These are phyloP conservation scores for Cacoxenus indagator DNA, from an alignment of 2,888 invertebrate genomes.

Conservation along the genomic window DNA sequence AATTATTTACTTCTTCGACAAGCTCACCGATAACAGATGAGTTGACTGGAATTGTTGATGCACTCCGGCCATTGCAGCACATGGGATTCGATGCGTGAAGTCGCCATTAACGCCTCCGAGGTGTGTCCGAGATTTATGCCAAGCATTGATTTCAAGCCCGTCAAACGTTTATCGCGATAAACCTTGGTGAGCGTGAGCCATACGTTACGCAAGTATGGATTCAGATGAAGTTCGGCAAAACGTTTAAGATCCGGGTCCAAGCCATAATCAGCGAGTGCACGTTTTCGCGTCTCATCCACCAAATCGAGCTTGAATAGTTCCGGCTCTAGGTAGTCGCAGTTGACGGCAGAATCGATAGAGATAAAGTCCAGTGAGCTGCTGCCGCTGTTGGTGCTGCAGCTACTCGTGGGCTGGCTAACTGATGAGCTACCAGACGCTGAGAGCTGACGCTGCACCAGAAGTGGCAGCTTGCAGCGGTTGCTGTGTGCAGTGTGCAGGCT, in stretches of 20 bases:
- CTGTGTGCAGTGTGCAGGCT: conserved; percentile 65
- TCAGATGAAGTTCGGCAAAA: conserved; percentile 84
- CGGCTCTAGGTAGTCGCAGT: conserved; percentile 53
- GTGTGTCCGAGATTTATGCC: conserved; percentile 61
- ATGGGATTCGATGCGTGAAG: conserved; percentile 64
- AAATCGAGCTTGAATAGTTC: conserved; percentile 58
- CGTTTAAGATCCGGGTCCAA: conserved; percentile 82
- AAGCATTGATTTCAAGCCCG: conserved; percentile 70
- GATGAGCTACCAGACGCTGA: conserved; percentile 46
- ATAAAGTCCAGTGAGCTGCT: conserved; percentile 45
- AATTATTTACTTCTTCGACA: too few relatives aligned
- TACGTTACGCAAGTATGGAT: conserved; percentile 80
- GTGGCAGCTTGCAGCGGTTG: conserved; percentile 63
- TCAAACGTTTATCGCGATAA: conserved; percentile 77
- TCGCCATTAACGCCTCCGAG: conserved; percentile 63
- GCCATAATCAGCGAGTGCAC: conserved; percentile 81
- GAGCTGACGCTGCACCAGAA: conserved; percentile 58
- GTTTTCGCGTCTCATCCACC: conserved; percentile 74
- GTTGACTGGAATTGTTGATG: conserved; percentile 65
- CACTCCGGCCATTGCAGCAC: conserved; percentile 69
- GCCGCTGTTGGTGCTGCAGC: conserved; percentile 43
- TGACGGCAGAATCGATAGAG: conserved; percentile 45
- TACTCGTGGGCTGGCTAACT: conserved; percentile 41
- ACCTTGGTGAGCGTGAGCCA: conserved; percentile 76
- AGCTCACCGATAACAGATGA: conserved; percentile 63